Conservation (phyloP, 1,140 invertebrate species). For the Drosophila simulans region DNA sequence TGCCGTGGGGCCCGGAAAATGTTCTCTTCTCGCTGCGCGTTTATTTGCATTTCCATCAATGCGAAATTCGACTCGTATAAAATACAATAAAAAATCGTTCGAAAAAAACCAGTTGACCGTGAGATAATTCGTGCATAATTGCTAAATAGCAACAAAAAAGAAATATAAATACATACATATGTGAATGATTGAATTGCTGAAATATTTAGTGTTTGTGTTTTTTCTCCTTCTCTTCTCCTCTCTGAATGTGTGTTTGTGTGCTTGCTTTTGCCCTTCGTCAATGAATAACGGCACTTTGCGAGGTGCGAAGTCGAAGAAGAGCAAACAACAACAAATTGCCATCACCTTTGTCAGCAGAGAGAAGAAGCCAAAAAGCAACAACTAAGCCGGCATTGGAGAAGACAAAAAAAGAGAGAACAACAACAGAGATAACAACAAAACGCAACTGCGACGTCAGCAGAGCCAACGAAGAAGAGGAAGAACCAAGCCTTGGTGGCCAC, state of each 20-base stretch:
- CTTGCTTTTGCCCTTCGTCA: slow-evolving; percentile 33
- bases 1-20: slow-evolving; percentile 26
- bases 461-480: not conserved
- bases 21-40: slow-evolving; percentile 19
- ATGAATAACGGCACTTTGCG: slow-evolving; percentile 47
- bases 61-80: slow-evolving; percentile 9
- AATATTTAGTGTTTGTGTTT: slow-evolving; percentile 9
- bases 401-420: slow-evolving; percentile 14
- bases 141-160: slow-evolving; percentile 13
- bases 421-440: slow-evolving; percentile 22
- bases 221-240: not conserved
- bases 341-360: slow-evolving; percentile 40
- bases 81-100: slow-evolving; percentile 2
- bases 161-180: not conserved
- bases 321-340: slow-evolving; percentile 44
- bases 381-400: slow-evolving; percentile 40
- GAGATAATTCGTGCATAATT: slow-evolving; percentile 40
- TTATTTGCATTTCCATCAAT: slow-evolving; percentile 35
- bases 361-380: slow-evolving; percentile 12
- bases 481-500: slow-evolving; percentile 34
- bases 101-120: slow-evolving; percentile 45
- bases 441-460: slow-evolving; percentile 46
- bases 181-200: slow-evolving; percentile 48
- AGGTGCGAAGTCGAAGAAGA: slow-evolving; percentile 43
- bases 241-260: not conserved